These are phyloP conservation scores for Crotalus viridis DNA, from an alignment of 2,113 vertebrate genomes.

Conservation along the genomic window DNA sequence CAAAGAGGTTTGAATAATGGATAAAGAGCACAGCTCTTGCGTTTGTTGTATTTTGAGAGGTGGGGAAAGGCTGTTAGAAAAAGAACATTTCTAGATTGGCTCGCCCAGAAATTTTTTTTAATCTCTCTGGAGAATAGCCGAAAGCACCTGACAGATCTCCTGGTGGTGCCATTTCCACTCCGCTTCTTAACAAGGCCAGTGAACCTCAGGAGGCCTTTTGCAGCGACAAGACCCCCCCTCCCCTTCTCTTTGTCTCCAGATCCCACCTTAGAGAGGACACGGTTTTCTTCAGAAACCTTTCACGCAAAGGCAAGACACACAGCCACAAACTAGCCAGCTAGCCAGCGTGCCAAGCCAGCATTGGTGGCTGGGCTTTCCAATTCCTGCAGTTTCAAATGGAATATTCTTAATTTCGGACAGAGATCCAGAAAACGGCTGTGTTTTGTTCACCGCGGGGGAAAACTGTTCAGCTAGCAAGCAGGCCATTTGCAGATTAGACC, in stretches of 20 bases:
- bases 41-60: not conserved
- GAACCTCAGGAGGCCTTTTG: not conserved
- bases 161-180: not conserved
- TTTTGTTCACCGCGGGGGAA: not conserved
- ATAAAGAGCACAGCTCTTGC: not conserved
- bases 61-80: not conserved
- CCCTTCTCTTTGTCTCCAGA: not conserved
- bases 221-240: fast-evolving
- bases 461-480: not conserved
- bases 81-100: not conserved
- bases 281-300: not conserved
- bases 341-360: not conserved
- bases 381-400: not conserved
- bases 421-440: not conserved
- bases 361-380: not conserved
- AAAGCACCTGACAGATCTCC: not conserved
- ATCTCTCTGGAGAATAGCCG: not conserved
- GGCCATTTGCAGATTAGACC: not conserved
- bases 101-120: not conserved
- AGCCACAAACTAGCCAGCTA: not conserved
- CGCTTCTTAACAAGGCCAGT: not conserved
- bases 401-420: not conserved
- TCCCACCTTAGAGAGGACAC: not conserved
- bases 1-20: not conserved
- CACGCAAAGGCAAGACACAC: no score